These are phyloP conservation scores for Argyrosomus regius DNA, from an alignment of 2,797 vertebrate genomes.

Conservation along the genomic window DNA sequence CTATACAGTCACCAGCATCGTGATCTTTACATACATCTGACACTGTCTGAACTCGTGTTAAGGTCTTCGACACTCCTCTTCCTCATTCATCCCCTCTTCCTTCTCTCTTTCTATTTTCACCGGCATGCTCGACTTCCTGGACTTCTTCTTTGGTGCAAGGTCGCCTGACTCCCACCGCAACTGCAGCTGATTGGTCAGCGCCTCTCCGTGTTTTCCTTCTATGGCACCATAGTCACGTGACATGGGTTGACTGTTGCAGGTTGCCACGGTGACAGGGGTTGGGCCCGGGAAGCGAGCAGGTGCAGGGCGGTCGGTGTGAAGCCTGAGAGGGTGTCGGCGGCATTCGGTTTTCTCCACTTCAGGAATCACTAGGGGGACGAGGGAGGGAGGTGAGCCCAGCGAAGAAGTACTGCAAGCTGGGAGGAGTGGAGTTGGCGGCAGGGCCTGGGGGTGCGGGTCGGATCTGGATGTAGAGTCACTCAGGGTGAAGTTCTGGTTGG, in stretches of 20 bases:
- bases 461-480: neutral
- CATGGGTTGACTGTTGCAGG: slow-evolving; percentile 79
- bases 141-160: slow-evolving; percentile 90
- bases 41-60: neutral
- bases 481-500: slow-evolving; percentile 43
- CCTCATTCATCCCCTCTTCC: neutral
- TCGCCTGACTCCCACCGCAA: slow-evolving; percentile 69
- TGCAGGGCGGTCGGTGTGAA: neutral
- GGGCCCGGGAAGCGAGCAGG: neutral
- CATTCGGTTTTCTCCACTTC: neutral
- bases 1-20: too few species aligned
- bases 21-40: too few species aligned
- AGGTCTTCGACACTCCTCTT: slow-evolving; percentile 16
- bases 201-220: neutral
- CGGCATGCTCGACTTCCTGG: slow-evolving; percentile 94
- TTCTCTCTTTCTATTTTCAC: slow-evolving; percentile 87
- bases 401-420: slow-evolving; percentile 59
- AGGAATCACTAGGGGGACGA: neutral
- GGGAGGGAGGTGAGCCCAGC: slow-evolving; percentile 55
- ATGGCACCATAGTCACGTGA: slow-evolving; percentile 37
- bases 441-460: neutral
- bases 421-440: slow-evolving; percentile 42
- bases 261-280: neutral
- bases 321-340: neutral
- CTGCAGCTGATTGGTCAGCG: slow-evolving; percentile 69